phyloP scores from a whole-genome alignment of 2,888 invertebrate species.

The Cryptus armator region DNA sequence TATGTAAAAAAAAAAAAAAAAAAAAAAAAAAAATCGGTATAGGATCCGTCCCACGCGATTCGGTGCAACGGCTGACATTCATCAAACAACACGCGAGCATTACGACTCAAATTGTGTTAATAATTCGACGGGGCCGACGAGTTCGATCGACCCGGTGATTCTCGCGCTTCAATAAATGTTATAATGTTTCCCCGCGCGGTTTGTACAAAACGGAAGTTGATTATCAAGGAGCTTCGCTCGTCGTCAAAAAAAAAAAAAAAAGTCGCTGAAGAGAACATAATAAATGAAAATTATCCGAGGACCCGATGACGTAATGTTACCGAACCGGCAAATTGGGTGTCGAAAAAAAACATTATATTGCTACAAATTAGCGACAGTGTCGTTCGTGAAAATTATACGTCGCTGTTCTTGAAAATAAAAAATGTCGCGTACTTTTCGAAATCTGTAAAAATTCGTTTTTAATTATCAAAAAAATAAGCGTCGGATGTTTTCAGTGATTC shows the following conservation, averaged over 20 bases:
- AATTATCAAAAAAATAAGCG: not conserved
- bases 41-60: not conserved
- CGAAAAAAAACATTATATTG: not conserved
- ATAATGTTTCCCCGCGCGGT: not conserved
- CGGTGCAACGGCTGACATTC: constrained; percentile 60
- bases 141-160: constrained; percentile 37
- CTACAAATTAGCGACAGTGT: not conserved
- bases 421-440: not conserved
- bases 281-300: not conserved
- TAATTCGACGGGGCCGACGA: constrained; percentile 57
- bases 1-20: not conserved
- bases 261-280: not conserved
- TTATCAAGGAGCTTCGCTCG: not conserved
- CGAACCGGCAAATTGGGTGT: not conserved
- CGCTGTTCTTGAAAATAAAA: no score
- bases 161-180: not conserved
- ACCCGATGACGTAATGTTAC: not conserved
- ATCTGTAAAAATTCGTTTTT: not conserved
- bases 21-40: constrained; percentile 17
- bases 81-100: constrained; percentile 68
- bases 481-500: not conserved
- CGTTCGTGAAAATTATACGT: not conserved
- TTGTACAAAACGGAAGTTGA: not conserved
- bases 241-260: no score
- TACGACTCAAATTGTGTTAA: constrained; percentile 34